Base-by-base conservation (phyloP, 2,888 invertebrate genomes). In the Acleris literana region DNA sequence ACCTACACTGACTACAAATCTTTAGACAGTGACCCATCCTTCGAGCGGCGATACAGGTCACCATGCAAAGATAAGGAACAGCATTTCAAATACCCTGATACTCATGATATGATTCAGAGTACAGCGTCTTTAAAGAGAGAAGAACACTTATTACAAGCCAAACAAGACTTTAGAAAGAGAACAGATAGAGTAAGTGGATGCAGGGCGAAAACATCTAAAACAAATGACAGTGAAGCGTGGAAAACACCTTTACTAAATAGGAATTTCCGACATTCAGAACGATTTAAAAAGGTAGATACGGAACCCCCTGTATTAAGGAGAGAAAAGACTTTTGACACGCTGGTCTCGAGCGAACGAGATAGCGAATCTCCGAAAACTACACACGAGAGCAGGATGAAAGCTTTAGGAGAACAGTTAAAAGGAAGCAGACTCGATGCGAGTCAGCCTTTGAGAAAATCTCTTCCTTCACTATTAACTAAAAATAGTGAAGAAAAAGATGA, bases 401-500 rank as follows among this genome's bases (percentile, higher is more conserved):
- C 77, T 68, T 76, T 85, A 69, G 86, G 84, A 64, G 86, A 86
- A 57, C 88, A 88, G 75, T 73, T 88, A 60, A 88, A 82, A 74
- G 78, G 74, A 59, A 84, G 79, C 69, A 86, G 83, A 69, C 72
- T 85, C 22, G 87, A 81, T 72, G 84, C 80, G 72, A 85, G 79
- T 70, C 86, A 88, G 76, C 91, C 90, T 74, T 83, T 92, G 77
- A 90, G 90, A 86, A 92, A 92, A 89, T 92, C 92, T 89, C 92
- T 91, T 88, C 92, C 92, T 88, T 92, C 92, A 83, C 87, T 92
- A 91, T 87, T 92, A 80, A 70, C 72, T 33, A 90, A 88, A 78
- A 86, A 86, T 90, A 92, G 83, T 86, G 92, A 90, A 87, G 92
- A 90, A 89, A 92, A 92, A 86, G 91, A 92, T 84, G 92, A 93